Evolutionary conservation across 2,113 vertebrate species (phyloP), one percentile per base, ranked within the genome.

Genomic region (Phylloscopus trochiloides): DNA sequence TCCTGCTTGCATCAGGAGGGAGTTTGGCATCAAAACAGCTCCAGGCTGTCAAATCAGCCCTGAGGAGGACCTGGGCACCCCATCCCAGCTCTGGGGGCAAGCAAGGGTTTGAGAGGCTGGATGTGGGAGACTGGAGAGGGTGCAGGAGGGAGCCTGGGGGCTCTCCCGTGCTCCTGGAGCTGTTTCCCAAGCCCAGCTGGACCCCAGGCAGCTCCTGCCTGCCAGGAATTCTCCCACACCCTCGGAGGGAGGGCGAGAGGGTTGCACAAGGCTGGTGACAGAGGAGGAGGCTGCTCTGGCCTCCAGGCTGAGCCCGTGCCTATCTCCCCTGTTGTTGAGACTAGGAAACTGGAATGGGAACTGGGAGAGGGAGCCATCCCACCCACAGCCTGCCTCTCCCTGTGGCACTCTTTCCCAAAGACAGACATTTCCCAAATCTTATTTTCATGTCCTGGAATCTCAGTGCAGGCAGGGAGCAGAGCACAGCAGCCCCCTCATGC

Each of bases 171-270:
- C 82, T 63, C 29, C 29, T 47, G 63, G 63, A 63, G 80, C 24
- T 32, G 9, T 85, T 96, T 90, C 92, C 66, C 85, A 93, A 93
- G 62, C 77, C 59, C 70, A 42, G 84, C 74, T 90, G 88, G 86
- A 90, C 83, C 78, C 82, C 0, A 3, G 88, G 86, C 86, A 72
- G 86, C 91, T 22, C 62, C 75, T 40, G 3, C 34, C 43, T 63
- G 73, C 5, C 7, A 58, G 51, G 73, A 50, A 45, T 80, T 67
- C 29, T 93, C 94, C 42, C 85, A 88, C 92, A 65, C 94, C 77
- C 58, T 38, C 0, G 28, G 70, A 78, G 82, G 21, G 78, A 84
- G 79, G 71, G 61, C 1, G 5, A 71, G 67, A 13, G 32, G 24
- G 7, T 94, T 96, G 88, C 95, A 90, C 94, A 97, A 94, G 1